Base-by-base conservation (phyloP, 2,797 vertebrate species). In the Brachymystax lenok region DNA sequence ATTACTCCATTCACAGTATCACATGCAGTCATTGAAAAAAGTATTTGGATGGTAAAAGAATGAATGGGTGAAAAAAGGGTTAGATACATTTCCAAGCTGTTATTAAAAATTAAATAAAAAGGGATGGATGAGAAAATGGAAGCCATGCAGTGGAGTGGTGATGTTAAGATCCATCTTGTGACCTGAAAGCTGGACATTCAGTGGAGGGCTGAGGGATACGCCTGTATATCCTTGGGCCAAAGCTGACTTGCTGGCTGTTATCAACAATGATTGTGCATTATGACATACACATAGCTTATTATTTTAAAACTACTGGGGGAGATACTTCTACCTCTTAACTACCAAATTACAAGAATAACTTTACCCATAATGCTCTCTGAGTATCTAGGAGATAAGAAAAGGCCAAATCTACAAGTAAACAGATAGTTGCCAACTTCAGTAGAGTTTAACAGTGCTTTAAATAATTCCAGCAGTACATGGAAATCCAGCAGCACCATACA, bases 1-100 rank as follows among this genome's bases (percentile, higher is more conserved):
- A 75, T 76, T 82, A 77, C 56, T 76, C 13, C n/a, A 21, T 21
- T 63, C 90, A 95, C 94, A 93, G 91, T 78, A 52, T 27, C 64
- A 19, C 51, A 77, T 24, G 0, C 52, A 24, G 17, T 54, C 40
- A 64, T 67, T 75, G 0, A 28, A 70, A 46, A 69, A 71, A 5
- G 69, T 46, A 51, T 56, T 52, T 17, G 8, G 50, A 67, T 54
- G 77, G 56, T 24, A 7, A 46, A 24, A 33, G 8, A n/a, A 30
- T 8, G 27, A 24, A 72, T 12, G 71, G 30, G 30, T 40, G 12
- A 2, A 16, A 59, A 40, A 17, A 12, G 54, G 24, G 68, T 75
- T 59, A 73, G 19, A 74, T 30, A 71, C 77, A 73, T 3, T 71
- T 73, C 66, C 70, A 76, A 61, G 71, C 56, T 40, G 69, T 12